Percentiles rank a stretch among this genome's conserved stretches.
Evolutionary conservation across 2,888 invertebrate species (phyloP).

Genomic region (Pandemis corylana): DNA sequence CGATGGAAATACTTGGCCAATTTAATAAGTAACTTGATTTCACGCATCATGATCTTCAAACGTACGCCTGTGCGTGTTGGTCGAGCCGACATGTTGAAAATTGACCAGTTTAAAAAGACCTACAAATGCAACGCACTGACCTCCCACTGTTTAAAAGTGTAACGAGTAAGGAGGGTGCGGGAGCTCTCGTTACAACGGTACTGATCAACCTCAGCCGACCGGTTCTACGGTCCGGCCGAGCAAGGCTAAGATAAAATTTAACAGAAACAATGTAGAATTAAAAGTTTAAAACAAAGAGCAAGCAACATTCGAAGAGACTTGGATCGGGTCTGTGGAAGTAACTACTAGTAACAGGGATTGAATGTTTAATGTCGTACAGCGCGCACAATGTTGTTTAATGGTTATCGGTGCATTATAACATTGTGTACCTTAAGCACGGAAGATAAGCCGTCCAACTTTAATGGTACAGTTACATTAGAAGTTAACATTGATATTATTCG

Average conservation of each 20-base stretch:
- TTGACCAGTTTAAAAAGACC: conserved; percentile 49
- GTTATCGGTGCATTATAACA: not conserved
- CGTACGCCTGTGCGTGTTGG: conserved; percentile 47
- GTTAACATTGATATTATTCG: not conserved
- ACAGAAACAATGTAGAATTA: conserved; percentile 36
- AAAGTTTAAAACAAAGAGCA: conserved; percentile 35
- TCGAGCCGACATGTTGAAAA: conserved; percentile 43
- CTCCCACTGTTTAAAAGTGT: conserved; percentile 6
- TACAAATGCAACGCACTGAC: conserved; percentile 19
- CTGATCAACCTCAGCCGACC: conserved; percentile 68
- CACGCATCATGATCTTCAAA: conserved; percentile 49
- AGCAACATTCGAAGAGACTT: conserved; percentile 23
- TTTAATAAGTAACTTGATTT: not conserved
- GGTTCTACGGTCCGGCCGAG: conserved; percentile 67
- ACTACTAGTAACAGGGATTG: conserved; percentile 26
- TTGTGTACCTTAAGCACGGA: not conserved
- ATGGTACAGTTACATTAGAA: not conserved
- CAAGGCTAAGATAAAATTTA: conserved; percentile 65
- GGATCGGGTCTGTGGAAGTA: conserved; percentile 9
- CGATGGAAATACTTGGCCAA: not conserved
- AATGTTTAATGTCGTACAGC: conserved; percentile 21
- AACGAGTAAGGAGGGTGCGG: conserved; percentile 9
- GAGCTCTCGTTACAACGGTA: conserved; percentile 48
- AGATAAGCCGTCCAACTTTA: not conserved
- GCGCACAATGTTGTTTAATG: conserved; percentile 27